phyloP scores from a whole-genome alignment of 2,888 invertebrate species.

The Latrodectus elegans region DNA sequence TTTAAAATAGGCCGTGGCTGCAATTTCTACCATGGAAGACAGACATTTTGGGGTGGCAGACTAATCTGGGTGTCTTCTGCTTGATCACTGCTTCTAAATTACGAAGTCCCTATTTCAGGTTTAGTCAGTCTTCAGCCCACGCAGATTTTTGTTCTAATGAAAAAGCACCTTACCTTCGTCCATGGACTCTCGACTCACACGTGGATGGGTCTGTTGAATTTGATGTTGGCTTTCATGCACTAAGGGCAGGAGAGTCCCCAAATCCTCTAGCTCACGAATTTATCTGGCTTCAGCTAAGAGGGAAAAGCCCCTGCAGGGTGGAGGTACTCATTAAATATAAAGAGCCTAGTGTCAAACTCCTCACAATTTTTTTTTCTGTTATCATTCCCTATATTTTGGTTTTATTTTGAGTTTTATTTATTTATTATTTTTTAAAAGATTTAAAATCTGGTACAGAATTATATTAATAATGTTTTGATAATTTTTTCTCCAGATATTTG shows the following conservation, averaged over 20 bases:
- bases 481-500: conserved; percentile 65
- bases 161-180: too few species aligned
- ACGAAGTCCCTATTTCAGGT: too few species aligned
- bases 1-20: too few species aligned
- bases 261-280: conserved; percentile 67
- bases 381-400: conserved; percentile 25
- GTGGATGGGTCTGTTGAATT: too few species aligned
- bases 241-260: neutral
- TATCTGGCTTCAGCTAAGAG: conserved; percentile 55
- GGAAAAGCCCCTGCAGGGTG: conserved; percentile 27
- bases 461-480: conserved; percentile 64
- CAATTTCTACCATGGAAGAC: too few species aligned
- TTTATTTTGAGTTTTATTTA: conserved; percentile 7
- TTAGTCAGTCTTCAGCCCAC: too few species aligned
- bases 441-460: conserved; percentile 53
- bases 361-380: conserved; percentile 12
- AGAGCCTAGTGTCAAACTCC: conserved; percentile 28
- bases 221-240: too few species aligned
- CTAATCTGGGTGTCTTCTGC: too few species aligned
- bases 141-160: too few species aligned
- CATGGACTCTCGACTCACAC: too few species aligned
- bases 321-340: conserved; percentile 35
- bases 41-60: too few species aligned
- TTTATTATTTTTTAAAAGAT: conserved; percentile 39
- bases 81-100: too few species aligned